Base-by-base conservation (phyloP, 1,140 invertebrate species). In the Drosophila gunungcola region DNA sequence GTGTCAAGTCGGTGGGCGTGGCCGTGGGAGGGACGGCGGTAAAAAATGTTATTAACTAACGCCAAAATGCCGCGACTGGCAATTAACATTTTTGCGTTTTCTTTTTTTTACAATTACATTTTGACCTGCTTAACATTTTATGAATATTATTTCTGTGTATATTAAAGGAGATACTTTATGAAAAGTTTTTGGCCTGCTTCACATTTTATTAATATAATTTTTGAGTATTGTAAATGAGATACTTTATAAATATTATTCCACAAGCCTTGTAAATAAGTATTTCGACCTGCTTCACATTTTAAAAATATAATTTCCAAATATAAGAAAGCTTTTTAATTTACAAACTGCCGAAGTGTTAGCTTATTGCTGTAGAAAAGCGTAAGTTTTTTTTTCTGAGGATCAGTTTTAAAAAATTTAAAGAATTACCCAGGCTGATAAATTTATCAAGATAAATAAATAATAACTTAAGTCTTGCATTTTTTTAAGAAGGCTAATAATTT, bases 1-100 rank as follows among this genome's bases (percentile, higher is more conserved):
- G 62, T 77, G 76, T 79, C 58, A 32, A 16, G 45, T 61, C 52
- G 45, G 54, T 32, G 60, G 81, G 77, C 52, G 81, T 69, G 63
- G 45, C 21, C n/a, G 21, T 13, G 4, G 13, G 34, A 58, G 41
- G 25, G 45, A 39, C 51, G 67, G 52, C 52, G 46, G 13, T 52
- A 64, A 45, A 67, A 11, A 43, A 36, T 52, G 41, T 68, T 27
- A 54, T 60, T 74, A 70, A 62, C 55, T 61, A 78, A 41, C 13
- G 55, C 42, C 45, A 41, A 61, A 78, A 55, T 52, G 54, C 72
- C 57, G 54, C 61, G 67, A 73, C 61, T 62, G 54, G 48, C 41
- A 78, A 81, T 80, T 67, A 73, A 58, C 53, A 73, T 52, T 68
- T 58, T 16, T 16, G 3, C 2, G 10, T 12, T 42, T 43, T 62